phyloP scores from a whole-genome alignment of 92 coral and sea anemone genomes.

The Muricea muricata region DNA sequence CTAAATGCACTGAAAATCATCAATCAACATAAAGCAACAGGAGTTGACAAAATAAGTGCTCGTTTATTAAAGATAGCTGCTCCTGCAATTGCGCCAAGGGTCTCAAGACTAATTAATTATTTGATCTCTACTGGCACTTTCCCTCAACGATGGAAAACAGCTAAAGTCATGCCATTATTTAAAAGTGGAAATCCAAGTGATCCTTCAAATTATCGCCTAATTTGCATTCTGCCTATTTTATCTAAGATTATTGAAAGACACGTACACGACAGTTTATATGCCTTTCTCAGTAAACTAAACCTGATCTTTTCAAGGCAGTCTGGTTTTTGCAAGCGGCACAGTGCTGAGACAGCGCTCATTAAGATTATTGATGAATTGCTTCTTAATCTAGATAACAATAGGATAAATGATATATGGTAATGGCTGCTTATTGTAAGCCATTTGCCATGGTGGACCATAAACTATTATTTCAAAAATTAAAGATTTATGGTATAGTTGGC shows the following conservation, averaged over 20 bases:
- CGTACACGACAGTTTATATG: conserved; percentile 48
- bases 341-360: too few relatives aligned
- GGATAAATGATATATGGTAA: too few relatives aligned
- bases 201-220: conserved; percentile 53
- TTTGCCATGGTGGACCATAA: too few relatives aligned
- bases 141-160: conserved; percentile 70
- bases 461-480: too few relatives aligned
- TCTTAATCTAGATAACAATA: too few relatives aligned
- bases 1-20: conserved; percentile 37
- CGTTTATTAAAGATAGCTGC: conserved; percentile 57
- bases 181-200: conserved; percentile 30
- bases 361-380: too few relatives aligned
- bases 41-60: conserved; percentile 71
- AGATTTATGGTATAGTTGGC: too few relatives aligned
- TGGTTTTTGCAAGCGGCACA: too few relatives aligned
- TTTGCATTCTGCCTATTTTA: conserved; percentile 54
- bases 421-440: too few relatives aligned
- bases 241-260: conserved; percentile 54
- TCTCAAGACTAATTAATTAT: conserved; percentile 52
- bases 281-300: conserved; percentile 36
- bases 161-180: conserved; percentile 49
- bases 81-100: conserved; percentile 62
- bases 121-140: conserved; percentile 45
- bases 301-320: conserved; percentile 42
- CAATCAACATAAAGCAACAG: conserved; percentile 58